phyloP scores from a whole-genome alignment of 2,113 vertebrate genomes.

The Austrofundulus limnaeus region DNA sequence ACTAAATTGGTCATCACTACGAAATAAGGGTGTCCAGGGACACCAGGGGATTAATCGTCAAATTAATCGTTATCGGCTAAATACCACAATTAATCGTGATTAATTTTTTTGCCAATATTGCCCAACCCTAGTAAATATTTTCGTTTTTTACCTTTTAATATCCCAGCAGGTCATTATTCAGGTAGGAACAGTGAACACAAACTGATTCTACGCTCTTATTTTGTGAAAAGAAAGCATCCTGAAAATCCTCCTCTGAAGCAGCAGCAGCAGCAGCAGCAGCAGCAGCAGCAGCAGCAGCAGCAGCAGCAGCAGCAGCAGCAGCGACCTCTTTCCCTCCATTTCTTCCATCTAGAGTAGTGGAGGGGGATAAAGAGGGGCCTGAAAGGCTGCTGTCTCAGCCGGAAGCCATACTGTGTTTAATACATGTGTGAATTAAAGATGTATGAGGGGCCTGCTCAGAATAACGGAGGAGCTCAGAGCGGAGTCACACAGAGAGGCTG shows the following conservation, averaged over 20 bases:
- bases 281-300: constrained; percentile 10
- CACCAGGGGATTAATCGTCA: too few species aligned
- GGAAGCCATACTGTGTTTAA: constrained; percentile 55
- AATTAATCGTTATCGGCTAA: too few species aligned
- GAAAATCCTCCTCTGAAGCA: constrained; percentile 26
- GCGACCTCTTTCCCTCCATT: not conserved
- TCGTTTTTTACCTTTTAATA: too few species aligned
- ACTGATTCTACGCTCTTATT: constrained; percentile 6
- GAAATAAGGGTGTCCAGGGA: too few species aligned
- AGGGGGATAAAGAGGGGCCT: constrained; percentile 20
- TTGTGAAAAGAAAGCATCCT: constrained; percentile 37
- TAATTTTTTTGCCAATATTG: too few species aligned
- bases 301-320: constrained; percentile 19
- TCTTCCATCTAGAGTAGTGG: not conserved
- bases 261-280: constrained; percentile 8
- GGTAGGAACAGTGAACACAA: constrained; percentile 20
- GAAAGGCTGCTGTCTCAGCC: constrained; percentile 53
- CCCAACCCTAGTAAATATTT: too few species aligned
- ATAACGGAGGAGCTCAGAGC: constrained; percentile 39
- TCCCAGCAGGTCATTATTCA: not conserved
- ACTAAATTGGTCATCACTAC: too few species aligned
- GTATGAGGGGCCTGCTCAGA: constrained; percentile 49
- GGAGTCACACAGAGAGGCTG: constrained; percentile 4
- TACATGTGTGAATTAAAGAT: constrained; percentile 66
- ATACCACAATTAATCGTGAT: too few species aligned